phyloP scores from a whole-genome alignment of 2,113 vertebrate genomes.

The Macaca mulatta region DNA sequence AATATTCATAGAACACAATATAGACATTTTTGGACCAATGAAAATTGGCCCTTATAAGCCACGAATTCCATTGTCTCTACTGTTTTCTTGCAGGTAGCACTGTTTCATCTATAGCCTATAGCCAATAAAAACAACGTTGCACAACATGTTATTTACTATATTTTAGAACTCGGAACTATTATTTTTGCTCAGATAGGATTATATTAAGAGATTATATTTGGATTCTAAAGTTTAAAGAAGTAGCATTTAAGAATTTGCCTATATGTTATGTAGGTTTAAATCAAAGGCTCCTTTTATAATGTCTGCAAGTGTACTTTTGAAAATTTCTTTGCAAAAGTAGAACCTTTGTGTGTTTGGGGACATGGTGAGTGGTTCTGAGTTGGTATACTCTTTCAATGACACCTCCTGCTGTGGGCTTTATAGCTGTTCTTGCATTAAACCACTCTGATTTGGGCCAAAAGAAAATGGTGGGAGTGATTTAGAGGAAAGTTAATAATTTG shows the following conservation, averaged over 20 bases:
- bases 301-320: not conserved
- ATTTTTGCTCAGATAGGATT: not conserved
- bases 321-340: not conserved
- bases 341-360: not conserved
- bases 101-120: not conserved
- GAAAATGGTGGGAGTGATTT: not conserved
- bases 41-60: not conserved
- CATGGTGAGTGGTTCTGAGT: accelerated
- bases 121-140: not conserved
- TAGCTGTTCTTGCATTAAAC: not conserved
- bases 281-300: not conserved
- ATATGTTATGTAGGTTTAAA: not conserved
- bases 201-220: not conserved
- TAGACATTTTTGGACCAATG: not conserved
- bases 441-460: not conserved
- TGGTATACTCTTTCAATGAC: not conserved
- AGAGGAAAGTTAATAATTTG: not conserved
- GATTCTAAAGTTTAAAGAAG: not conserved
- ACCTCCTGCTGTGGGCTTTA: not conserved
- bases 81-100: not conserved
- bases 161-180: not conserved
- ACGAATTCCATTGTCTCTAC: not conserved
- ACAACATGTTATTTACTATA: not conserved
- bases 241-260: not conserved
- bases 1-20: not conserved